phyloP scores from a whole-genome alignment of 2,113 vertebrate species.

The Ceyx margarethae region DNA sequence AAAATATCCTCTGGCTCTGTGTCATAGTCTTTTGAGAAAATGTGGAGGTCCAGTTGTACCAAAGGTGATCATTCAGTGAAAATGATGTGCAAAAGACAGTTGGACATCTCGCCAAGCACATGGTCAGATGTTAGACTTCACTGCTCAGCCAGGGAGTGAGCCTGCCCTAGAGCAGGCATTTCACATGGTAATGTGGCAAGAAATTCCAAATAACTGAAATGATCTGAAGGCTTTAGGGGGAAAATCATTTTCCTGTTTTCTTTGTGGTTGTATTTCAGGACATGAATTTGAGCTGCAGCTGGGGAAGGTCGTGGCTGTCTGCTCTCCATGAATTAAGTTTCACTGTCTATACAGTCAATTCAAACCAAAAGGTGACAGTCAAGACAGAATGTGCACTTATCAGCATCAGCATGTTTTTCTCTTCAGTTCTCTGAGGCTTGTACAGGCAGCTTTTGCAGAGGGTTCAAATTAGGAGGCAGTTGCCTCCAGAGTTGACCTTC shows the following conservation, averaged over 20 bases:
- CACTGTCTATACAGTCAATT: accelerated
- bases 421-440: neutral
- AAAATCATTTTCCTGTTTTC: neutral
- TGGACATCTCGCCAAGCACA: neutral
- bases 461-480: neutral
- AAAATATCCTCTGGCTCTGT: neutral
- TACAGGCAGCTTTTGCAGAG: neutral
- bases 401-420: neutral
- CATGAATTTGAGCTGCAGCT: neutral
- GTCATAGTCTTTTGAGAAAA: neutral
- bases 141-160: neutral
- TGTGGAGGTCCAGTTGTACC: neutral
- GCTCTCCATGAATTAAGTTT: neutral
- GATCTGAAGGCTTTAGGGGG: neutral
- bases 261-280: neutral
- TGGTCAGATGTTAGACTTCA: neutral
- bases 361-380: neutral
- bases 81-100: neutral
- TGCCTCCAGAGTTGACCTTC: neutral
- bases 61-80: neutral
- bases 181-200: neutral
- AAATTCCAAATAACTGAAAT: neutral
- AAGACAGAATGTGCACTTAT: neutral
- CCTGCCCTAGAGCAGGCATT: neutral
- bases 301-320: neutral